phyloP scores from a whole-genome alignment of 2,797 vertebrate genomes.

The Notoglanidium macrostoma region DNA sequence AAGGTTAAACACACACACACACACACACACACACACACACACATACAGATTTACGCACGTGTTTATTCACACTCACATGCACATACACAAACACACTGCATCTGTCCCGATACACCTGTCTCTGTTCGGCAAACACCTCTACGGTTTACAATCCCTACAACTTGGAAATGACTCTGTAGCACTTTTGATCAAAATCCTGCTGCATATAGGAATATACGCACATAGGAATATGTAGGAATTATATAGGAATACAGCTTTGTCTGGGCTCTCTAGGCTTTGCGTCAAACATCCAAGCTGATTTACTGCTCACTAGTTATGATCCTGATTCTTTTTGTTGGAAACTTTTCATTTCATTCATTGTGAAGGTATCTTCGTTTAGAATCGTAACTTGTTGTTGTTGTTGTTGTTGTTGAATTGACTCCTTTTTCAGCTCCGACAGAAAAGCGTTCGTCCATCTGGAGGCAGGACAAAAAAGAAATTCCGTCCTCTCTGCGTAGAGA shows the following conservation, averaged over 20 bases:
- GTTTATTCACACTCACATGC: neutral
- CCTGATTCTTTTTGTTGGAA: neutral
- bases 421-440: neutral
- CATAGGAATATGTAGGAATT: neutral
- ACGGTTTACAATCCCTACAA: neutral
- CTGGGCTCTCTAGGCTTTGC: neutral
- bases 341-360: neutral
- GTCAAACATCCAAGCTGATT: neutral
- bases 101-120: slow-evolving; percentile 1
- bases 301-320: neutral
- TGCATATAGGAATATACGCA: neutral
- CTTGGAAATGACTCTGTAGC: neutral
- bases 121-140: slow-evolving; percentile 14
- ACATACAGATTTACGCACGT: neutral
- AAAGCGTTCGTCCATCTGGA: neutral
- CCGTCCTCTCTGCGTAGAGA: neutral
- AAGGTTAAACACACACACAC: slow-evolving; percentile 77
- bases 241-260: neutral
- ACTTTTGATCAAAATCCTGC: neutral
- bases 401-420: neutral
- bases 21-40: slow-evolving; percentile 20
- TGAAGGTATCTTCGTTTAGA: neutral
- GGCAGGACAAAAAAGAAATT: neutral
- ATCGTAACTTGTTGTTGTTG: neutral
- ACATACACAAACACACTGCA: slow-evolving; percentile 22